Evolutionary conservation across 2,113 vertebrate genomes (phyloP).

Genomic region (Tupaia tana): DNA sequence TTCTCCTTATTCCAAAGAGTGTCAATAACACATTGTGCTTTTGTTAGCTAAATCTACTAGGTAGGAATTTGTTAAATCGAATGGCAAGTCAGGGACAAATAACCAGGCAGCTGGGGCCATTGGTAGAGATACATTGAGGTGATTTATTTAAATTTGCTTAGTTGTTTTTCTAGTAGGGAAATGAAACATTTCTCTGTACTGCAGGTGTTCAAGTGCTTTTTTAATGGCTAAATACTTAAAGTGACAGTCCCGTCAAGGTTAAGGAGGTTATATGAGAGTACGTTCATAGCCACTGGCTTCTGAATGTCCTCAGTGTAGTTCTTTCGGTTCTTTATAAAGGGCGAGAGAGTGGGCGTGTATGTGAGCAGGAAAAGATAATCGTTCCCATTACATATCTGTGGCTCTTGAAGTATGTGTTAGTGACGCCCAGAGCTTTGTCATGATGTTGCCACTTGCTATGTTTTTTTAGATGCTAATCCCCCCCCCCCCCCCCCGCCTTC

Average conservation of each 20-base stretch:
- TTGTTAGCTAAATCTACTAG: constrained; percentile 62
- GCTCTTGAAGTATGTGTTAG: neutral
- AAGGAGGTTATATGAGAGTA: constrained; percentile 2
- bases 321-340: constrained; percentile 5
- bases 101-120: constrained; percentile 69
- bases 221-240: constrained; percentile 71
- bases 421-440: neutral
- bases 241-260: constrained; percentile 19
- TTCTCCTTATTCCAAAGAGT: neutral
- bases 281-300: neutral
- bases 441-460: neutral
- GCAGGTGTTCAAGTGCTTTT: constrained; percentile 74
- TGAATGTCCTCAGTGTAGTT: neutral
- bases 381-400: neutral
- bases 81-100: constrained; percentile 70
- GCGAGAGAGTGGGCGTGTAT: neutral
- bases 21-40: neutral
- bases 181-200: constrained; percentile 64
- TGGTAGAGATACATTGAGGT: constrained; percentile 65
- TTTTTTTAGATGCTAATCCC: neutral
- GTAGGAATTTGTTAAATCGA: constrained; percentile 45
- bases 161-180: constrained; percentile 79
- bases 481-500: neutral
- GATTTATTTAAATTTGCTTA: constrained; percentile 80
- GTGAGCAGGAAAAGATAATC: neutral